Evolutionary conservation across 1,140 invertebrate species (phyloP), one percentile per base, ranked within the genome.

Genomic region (Psix sp.): DNA sequence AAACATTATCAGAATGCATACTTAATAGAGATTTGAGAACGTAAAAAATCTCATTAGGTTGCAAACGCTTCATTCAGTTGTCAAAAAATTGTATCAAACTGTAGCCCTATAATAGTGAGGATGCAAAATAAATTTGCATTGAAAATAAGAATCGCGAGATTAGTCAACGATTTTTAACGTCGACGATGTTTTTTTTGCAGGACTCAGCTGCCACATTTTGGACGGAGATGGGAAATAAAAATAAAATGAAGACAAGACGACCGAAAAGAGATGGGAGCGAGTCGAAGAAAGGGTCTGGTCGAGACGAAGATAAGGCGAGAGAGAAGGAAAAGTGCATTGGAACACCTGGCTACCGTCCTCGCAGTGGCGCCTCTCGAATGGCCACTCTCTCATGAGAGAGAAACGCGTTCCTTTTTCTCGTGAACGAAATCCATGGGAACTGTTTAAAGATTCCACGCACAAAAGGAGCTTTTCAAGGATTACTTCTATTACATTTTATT

Each of bases 261-360:
- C 4, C 9, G 26, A 7, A n/a, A 29, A 29, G 26, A 24, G 1
- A 17, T 6, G 4, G 24, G 18, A 45, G 18, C 36, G 35, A 49
- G 45, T 59, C 3, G 33, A 43, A 43, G 40, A 42, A 59, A 38
- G 40, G 42, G 39, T 57, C 43, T 42, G 57, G 57, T 49, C 10
- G 42, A 46, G 56, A 59, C 40, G 21, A 31, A 59, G 33, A 43
- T 43, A 57, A 52, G 42, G 13, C 46, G 38, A 66, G 40, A 26
- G 63, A 75, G 51, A 68, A 16, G 31, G 62, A 63, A 62, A 29
- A 77, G 42, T 77, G 70, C 59, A 70, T 71, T 51, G 40, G 81
- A 84, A 83, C 82, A 83, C 82, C 82, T 84, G 82, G 81, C 82
- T 79, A 82, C 81, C 78, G 74, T 79, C 60, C 72, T 78, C 45